Conservation (phyloP, 2,888 invertebrate genomes). For the Rhimphoctona megacephalus region DNA sequence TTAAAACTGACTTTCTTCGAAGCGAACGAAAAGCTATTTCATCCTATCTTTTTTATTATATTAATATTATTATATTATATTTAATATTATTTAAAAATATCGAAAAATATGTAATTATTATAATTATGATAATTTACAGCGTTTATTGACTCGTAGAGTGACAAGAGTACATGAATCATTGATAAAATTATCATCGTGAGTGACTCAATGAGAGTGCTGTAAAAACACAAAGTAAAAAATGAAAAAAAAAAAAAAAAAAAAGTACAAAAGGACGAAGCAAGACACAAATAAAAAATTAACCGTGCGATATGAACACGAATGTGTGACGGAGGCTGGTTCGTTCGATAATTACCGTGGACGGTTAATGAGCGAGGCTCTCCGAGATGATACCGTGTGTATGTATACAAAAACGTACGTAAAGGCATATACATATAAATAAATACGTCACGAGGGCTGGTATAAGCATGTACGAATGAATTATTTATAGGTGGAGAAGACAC, state of each 20-base stretch:
- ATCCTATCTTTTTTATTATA: background rate
- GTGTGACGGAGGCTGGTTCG: conserved; percentile 47
- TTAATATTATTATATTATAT: too few relatives aligned
- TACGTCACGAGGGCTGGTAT: conserved; percentile 5
- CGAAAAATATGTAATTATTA: background rate
- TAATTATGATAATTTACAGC: background rate
- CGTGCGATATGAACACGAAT: background rate
- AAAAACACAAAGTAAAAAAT: background rate
- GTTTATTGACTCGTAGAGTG: conserved; percentile 22
- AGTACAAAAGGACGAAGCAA: background rate
- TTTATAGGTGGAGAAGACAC: conserved; percentile 41
- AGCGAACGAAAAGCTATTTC: too few relatives aligned
- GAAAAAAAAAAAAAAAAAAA: background rate
- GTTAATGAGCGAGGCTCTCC: conserved; percentile 56
- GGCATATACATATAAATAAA: background rate
- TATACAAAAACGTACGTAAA: background rate
- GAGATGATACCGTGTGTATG: conserved; percentile 13
- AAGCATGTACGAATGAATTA: conserved; percentile 56
- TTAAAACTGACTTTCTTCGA: background rate
- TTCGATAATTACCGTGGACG: conserved; percentile 61
- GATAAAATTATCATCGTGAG: background rate
- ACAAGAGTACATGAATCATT: background rate
- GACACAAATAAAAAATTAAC: background rate
- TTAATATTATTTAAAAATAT: too few relatives aligned
- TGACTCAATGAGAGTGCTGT: background rate